Base-by-base conservation (phyloP, 2,888 invertebrate genomes). In the Anoncus sp. region DNA sequence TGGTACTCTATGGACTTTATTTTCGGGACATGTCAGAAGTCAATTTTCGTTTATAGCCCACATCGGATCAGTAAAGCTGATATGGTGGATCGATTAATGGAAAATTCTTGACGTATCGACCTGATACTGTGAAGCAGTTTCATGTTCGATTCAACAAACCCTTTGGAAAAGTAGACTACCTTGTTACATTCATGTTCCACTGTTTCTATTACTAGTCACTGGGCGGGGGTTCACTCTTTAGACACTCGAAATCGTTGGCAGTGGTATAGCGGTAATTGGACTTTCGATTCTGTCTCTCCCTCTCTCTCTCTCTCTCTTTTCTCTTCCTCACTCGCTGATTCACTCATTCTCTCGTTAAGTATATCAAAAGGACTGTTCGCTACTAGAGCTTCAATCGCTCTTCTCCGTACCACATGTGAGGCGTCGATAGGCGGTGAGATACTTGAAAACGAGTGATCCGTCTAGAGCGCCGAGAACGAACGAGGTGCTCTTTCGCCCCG, bases 221-320 rank as follows among this genome's bases (percentile, higher is more conserved):
- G 65, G 24, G 47, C 20, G 57, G 20, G 38, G 24, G 16, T 12
- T 55, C 55, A 72, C 78, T 74, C 80, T 77, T 81, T 77, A 75
- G 71, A 82, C 77, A 74, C 81, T 80, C 71, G 80, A 75, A 83
- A 82, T 82, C 79, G 77, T 82, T 75, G 81, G 45, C 49, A 79
- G 67, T 47, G 45, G 59, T 74, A n/a, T n/a, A 74, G 77, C 82
- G 80, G 74, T 82, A 83, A 83, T 82, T 83, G 82, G 82, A 83
- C 82, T 79, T 82, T 75, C 79, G 79, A 81, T 81, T 75, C 67
- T 22, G n/a, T 45, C 14, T 59, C 63, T 47, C 63, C 12, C 51
- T 57, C 47, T 24, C 1, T 31, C 53, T 27, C 49, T 74, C 73
- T 27, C 7, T 27, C 12, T 62, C 60, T 53, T 51, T 14, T 47